Evolutionary conservation across 2,888 invertebrate genomes (phyloP).

Genomic region (Ennomos erosarius): DNA sequence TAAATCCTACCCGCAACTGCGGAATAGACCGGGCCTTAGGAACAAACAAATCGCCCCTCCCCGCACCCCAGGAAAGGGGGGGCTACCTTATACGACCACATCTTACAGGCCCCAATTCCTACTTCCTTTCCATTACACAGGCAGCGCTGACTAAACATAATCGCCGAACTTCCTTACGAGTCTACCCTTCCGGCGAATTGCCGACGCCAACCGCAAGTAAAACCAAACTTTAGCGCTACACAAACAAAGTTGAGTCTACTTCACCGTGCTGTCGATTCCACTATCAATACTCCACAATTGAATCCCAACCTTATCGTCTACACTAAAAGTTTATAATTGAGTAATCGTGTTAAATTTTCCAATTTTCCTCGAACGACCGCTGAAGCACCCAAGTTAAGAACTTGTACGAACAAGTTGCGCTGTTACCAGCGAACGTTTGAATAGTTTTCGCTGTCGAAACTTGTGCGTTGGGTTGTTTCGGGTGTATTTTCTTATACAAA

Average conservation of each 20-base stretch:
- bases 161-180: conserved; percentile 85
- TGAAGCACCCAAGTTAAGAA: conserved; percentile 83
- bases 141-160: conserved; percentile 84
- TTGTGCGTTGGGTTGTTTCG: conserved; percentile 75
- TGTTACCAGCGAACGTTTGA: conserved; percentile 78
- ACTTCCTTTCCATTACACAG: conserved; percentile 84
- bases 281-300: conserved; percentile 50
- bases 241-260: conserved; percentile 54
- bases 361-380: conserved; percentile 81
- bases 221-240: conserved; percentile 57
- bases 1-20: conserved; percentile 80
- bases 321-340: conserved; percentile 53
- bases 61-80: conserved; percentile 50
- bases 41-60: conserved; percentile 77
- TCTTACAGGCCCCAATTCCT: conserved; percentile 84
- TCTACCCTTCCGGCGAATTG: conserved; percentile 81
- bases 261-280: conserved; percentile 39
- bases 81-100: conserved; percentile 82
- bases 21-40: conserved; percentile 76
- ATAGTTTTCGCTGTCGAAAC: conserved; percentile 79
- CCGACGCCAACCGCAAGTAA: conserved; percentile 54
- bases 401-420: conserved; percentile 78
- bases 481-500: conserved; percentile 82
- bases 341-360: conserved; percentile 60
- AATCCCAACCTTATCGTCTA: conserved; percentile 50